A percentile compares a stretch with the other conserved stretches of the same genome.
Evolutionary conservation across 2,797 vertebrate species (phyloP).

Genomic region (Urophycis tenuis): DNA sequence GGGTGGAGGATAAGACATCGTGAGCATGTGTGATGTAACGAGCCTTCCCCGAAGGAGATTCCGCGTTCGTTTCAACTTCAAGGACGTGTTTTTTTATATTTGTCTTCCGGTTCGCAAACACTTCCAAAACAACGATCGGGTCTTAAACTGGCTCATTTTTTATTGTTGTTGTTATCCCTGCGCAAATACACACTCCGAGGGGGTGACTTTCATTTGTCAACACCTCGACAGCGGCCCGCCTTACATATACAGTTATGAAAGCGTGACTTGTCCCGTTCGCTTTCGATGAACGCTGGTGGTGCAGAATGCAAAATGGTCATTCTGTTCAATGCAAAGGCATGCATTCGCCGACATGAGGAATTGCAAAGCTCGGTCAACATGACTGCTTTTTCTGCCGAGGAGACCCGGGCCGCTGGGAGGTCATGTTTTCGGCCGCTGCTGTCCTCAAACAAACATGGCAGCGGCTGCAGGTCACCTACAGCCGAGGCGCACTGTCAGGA

Average conservation of each 20-base stretch:
- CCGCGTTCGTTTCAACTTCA: neutral
- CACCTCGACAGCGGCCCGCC: slow-evolving; percentile 45
- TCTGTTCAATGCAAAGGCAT: neutral
- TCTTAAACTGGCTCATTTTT: neutral
- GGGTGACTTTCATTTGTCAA: slow-evolving; percentile 32
- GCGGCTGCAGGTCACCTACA: slow-evolving; percentile 15
- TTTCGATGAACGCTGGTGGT: neutral
- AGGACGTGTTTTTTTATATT: too few species aligned
- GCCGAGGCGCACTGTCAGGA: neutral
- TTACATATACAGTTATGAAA: neutral
- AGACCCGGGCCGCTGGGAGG: too few species aligned
- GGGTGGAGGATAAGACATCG: slow-evolving; percentile 50
- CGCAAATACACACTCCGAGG: neutral
- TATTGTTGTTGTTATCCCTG: slow-evolving; percentile 3
- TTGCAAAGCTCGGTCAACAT: too few species aligned
- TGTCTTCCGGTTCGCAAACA: neutral
- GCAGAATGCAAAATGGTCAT: neutral
- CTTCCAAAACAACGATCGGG: too few species aligned
- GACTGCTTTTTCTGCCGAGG: too few species aligned
- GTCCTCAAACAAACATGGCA: slow-evolving; percentile 13
- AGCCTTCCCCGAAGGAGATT: slow-evolving; percentile 31
- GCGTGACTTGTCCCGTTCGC: neutral
- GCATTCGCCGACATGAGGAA: too few species aligned
- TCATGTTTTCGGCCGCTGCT: slow-evolving; percentile 9
- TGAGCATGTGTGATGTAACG: slow-evolving; percentile 58